These are phyloP conservation scores for Meloidogyne chitwoodi DNA, from an alignment of 1,140 invertebrate genomes.

Conservation along the genomic window DNA sequence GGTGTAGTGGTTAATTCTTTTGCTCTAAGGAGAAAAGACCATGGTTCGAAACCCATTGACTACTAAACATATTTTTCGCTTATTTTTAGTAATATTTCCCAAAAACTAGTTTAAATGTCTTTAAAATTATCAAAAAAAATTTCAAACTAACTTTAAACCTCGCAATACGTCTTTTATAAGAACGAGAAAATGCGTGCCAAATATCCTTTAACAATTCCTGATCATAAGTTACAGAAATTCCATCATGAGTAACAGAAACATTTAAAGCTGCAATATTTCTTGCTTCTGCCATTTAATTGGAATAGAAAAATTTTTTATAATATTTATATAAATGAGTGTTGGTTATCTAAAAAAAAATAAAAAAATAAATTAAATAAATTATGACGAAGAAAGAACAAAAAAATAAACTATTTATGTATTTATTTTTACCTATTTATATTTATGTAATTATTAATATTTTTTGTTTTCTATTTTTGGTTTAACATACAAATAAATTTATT, in stretches of 20 bases:
- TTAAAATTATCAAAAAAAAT: conserved; percentile 7
- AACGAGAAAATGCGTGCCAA: conserved; percentile 77
- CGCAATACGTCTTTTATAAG: conserved; percentile 84
- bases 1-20: background rate
- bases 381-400: background rate
- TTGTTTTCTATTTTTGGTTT: too few species aligned
- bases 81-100: background rate
- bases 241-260: conserved; percentile 93
- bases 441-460: too few species aligned
- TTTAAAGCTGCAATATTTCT: conserved; percentile 80
- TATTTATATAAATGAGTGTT: background rate
- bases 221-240: conserved; percentile 92
- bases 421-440: too few species aligned
- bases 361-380: background rate
- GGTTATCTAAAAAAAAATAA: background rate
- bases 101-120: background rate
- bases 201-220: conserved; percentile 72
- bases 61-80: background rate
- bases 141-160: conserved; percentile 71
- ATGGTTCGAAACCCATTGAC: background rate
- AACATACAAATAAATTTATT: too few species aligned
- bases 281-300: conserved; percentile 28
- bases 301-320: background rate
- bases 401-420: background rate
- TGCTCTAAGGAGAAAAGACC: background rate